A percentile compares a stretch with the other conserved stretches of the same genome.
phyloP scores from a whole-genome alignment of 1,140 invertebrate genomes.

The Zaprionus tsacasi region DNA sequence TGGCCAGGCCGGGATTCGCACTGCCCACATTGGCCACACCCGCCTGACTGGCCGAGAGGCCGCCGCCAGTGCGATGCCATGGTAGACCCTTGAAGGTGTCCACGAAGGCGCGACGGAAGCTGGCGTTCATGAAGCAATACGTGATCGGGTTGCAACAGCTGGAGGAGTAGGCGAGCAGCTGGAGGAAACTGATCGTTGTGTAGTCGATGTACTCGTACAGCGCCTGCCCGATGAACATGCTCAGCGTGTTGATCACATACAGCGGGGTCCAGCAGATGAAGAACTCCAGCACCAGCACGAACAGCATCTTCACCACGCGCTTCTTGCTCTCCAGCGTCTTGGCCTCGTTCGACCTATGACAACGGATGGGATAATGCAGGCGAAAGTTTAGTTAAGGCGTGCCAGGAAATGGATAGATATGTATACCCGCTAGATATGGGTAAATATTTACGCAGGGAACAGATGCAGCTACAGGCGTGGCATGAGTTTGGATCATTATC shows the following conservation, averaged over 20 bases:
- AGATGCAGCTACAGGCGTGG: not conserved
- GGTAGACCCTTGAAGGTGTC: slow-evolving; percentile 88
- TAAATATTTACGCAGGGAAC: not conserved
- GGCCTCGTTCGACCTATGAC: slow-evolving; percentile 84
- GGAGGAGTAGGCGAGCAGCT: slow-evolving; percentile 93
- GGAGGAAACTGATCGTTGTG: slow-evolving; percentile 91
- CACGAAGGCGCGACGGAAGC: slow-evolving; percentile 93
- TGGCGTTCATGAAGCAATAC: slow-evolving; percentile 97
- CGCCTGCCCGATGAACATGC: slow-evolving; percentile 89
- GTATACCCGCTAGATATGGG: not conserved
- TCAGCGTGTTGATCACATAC: slow-evolving; percentile 92
- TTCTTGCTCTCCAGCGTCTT: slow-evolving; percentile 84
- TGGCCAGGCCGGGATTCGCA: slow-evolving; percentile 39
- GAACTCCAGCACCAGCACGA: slow-evolving; percentile 95
- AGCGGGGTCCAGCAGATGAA: slow-evolving; percentile 97
- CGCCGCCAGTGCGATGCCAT: slow-evolving; percentile 41
- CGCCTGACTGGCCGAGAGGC: slow-evolving; percentile 58
- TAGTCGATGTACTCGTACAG: slow-evolving; percentile 89
- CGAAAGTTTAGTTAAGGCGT: not conserved
- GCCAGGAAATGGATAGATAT: not conserved
- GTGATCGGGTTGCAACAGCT: slow-evolving; percentile 97
- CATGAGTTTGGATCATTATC: slow-evolving; percentile 85
- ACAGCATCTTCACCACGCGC: slow-evolving; percentile 95
- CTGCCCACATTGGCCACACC: slow-evolving; percentile 18
- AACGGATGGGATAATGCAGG: not conserved